A percentile compares a stretch with the other conserved stretches of the same genome.
Conservation (phyloP, 2,888 invertebrate species). For the Fragum sueziense region DNA sequence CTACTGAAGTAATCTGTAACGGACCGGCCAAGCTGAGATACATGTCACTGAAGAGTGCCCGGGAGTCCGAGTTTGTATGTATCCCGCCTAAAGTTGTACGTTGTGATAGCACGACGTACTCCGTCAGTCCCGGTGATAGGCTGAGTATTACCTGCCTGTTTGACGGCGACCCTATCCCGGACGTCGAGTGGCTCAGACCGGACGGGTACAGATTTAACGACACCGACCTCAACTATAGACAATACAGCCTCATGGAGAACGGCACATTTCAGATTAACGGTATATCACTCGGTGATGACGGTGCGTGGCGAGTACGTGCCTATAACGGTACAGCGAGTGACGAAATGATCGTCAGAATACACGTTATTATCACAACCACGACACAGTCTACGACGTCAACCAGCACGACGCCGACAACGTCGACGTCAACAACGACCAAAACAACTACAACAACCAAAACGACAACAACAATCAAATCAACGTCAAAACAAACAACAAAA, state of each 20-base stretch:
- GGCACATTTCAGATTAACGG: slow-evolving; percentile 59
- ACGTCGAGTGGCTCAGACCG: slow-evolving; percentile 60
- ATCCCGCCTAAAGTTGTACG: slow-evolving; percentile 58
- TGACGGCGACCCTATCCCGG: slow-evolving; percentile 64
- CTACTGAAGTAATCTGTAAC: slow-evolving; percentile 57
- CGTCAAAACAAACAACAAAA: slow-evolving; percentile 29
- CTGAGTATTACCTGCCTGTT: slow-evolving; percentile 56
- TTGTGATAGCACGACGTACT: slow-evolving; percentile 51
- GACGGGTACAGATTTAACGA: slow-evolving; percentile 51
- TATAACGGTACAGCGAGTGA: slow-evolving; percentile 54
- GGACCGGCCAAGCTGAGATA: slow-evolving; percentile 58
- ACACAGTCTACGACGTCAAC: slow-evolving; percentile 51
- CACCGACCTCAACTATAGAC: slow-evolving; percentile 29
- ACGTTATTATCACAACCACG: slow-evolving; percentile 51
- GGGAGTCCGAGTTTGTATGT: slow-evolving; percentile 57
- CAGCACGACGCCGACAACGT: slow-evolving; percentile 40
- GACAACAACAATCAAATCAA: slow-evolving; percentile 31
- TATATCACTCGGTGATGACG: slow-evolving; percentile 44
- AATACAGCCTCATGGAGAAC: slow-evolving; percentile 46
- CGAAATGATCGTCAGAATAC: slow-evolving; percentile 31
- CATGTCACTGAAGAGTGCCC: slow-evolving; percentile 53
- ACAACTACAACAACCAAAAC: slow-evolving; percentile 33
- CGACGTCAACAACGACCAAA: slow-evolving; percentile 43
- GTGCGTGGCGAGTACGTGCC: slow-evolving; percentile 55
- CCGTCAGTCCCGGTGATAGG: slow-evolving; percentile 43